Evolutionary conservation across 2,113 vertebrate genomes (phyloP).

Genomic region (Pygoscelis antarcticus): DNA sequence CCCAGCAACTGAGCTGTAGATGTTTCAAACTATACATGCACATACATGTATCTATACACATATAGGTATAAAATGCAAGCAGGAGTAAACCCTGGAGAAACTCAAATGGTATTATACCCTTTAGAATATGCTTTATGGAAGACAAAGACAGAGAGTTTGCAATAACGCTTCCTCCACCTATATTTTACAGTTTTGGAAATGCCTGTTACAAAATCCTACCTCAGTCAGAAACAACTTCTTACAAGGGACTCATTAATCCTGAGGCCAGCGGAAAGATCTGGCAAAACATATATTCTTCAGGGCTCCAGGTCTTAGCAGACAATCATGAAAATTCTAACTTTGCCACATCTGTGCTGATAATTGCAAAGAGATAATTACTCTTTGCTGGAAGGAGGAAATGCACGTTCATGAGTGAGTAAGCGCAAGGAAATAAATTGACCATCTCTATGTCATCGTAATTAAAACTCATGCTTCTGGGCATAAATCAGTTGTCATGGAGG

Average conservation of each 20-base stretch:
- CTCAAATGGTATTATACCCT: neutral
- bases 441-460: slow-evolving; percentile 34
- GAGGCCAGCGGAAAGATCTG: neutral
- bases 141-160: neutral
- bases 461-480: slow-evolving; percentile 25
- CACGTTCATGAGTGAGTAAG: neutral
- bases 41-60: no score
- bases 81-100: neutral
- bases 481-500: slow-evolving; percentile 13
- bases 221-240: neutral
- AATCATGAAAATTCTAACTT: slow-evolving; percentile 43
- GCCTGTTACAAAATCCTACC: neutral
- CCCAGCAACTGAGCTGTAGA: neutral
- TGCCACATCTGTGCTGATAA: slow-evolving; percentile 56
- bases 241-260: slow-evolving; percentile 27
- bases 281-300: neutral
- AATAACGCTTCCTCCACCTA: neutral
- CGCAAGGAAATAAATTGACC: slow-evolving; percentile 29
- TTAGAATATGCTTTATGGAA: neutral
- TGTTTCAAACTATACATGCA: neutral
- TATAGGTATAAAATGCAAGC: neutral
- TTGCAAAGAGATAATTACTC: slow-evolving; percentile 62
- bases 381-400: slow-evolving; percentile 64
- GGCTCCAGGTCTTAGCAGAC: slow-evolving; percentile 21
- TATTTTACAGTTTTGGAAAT: neutral